Evolutionary conservation across 2,888 invertebrate genomes (phyloP).

Genomic region (Ophonus ardosiacus): DNA sequence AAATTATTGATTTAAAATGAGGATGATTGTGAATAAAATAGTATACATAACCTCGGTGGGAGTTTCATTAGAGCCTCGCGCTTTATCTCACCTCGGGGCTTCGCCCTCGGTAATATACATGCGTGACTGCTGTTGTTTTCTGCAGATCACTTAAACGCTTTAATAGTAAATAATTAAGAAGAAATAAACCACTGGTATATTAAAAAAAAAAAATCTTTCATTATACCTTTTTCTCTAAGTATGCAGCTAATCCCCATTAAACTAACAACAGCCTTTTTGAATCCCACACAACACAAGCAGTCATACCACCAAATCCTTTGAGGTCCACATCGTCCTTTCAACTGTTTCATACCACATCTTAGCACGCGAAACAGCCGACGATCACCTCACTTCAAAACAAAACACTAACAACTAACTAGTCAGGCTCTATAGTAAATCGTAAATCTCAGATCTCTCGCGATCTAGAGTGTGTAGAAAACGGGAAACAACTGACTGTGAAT

Average conservation of each 20-base stretch:
- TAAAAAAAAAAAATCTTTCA: neutral
- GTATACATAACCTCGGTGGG: too few species aligned
- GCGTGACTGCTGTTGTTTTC: too few species aligned
- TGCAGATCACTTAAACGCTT: too few species aligned
- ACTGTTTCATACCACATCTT: conserved; percentile 62
- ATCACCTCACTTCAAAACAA: conserved; percentile 36
- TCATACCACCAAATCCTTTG: conserved; percentile 12
- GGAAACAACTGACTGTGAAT: conserved; percentile 61
- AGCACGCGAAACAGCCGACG: neutral
- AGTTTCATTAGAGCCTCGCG: too few species aligned
- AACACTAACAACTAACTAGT: neutral
- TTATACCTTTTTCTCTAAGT: conserved; percentile 69
- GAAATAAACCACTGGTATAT: too few species aligned
- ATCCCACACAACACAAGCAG: conserved; percentile 70
- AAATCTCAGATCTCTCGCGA: conserved; percentile 1
- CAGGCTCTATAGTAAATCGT: neutral
- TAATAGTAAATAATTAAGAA: too few species aligned
- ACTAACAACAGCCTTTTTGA: conserved; percentile 70
- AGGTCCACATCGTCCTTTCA: conserved; percentile 1
- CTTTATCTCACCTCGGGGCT: too few species aligned
- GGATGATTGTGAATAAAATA: too few species aligned
- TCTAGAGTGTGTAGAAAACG: conserved; percentile 42
- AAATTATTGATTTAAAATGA: too few species aligned
- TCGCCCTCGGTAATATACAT: too few species aligned
- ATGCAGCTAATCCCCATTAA: conserved; percentile 72